A percentile compares a stretch with the other conserved stretches of the same genome.
phyloP scores from a whole-genome alignment of 1,140 invertebrate species.

The Watersipora subatra region DNA sequence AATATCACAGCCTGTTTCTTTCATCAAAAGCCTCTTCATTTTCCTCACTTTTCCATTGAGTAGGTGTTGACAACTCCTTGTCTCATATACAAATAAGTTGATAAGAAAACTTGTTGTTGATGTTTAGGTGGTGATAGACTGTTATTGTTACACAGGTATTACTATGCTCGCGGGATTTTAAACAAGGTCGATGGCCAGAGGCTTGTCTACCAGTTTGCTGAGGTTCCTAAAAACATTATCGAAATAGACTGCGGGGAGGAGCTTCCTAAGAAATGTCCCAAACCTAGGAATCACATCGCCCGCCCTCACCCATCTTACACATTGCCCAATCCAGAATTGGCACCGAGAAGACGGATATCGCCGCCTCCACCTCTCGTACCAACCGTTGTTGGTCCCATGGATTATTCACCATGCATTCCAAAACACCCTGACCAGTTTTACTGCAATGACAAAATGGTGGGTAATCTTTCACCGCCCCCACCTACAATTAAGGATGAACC shows the following conservation, averaged over 20 bases:
- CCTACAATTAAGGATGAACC: no score
- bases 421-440: no score
- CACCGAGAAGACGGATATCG: neutral
- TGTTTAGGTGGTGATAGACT: no score
- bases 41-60: no score
- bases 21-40: no score
- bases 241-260: slow-evolving; percentile 89
- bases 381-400: neutral
- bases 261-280: slow-evolving; percentile 31
- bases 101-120: no score
- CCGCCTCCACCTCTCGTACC: neutral
- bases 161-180: slow-evolving; percentile 95
- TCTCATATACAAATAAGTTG: no score
- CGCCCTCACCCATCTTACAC: neutral
- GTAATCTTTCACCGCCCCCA: no score
- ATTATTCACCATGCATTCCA: no score
- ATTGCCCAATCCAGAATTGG: neutral
- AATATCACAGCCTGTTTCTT: no score
- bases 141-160: slow-evolving; percentile 66
- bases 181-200: slow-evolving; percentile 98
- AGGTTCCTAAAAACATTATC: slow-evolving; percentile 93
- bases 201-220: slow-evolving; percentile 97
- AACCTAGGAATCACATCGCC: neutral
- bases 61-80: no score
- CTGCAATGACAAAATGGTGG: no score